A percentile compares a stretch with the other conserved stretches of the same genome.
These are phyloP conservation scores for Rotaria socialis DNA, from an alignment of 2,888 invertebrate species.

Conservation along the genomic window DNA sequence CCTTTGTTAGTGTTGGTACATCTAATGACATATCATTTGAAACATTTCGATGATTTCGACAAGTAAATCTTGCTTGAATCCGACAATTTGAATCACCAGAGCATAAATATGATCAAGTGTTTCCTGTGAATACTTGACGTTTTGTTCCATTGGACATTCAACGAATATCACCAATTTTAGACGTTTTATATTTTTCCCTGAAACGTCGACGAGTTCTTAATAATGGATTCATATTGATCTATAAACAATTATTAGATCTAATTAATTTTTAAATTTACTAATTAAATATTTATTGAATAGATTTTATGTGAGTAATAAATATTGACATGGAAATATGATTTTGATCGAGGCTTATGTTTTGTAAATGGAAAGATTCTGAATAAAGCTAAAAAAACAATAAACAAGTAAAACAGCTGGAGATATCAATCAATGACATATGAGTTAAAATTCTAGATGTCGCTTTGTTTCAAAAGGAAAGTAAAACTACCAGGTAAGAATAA, in stretches of 20 bases:
- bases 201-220: not conserved
- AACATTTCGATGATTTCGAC: not conserved
- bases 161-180: not conserved
- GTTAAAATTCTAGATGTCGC: not conserved
- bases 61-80: not conserved
- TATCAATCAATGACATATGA: conserved; percentile 23
- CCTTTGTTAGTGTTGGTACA: not conserved
- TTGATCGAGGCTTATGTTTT: not conserved
- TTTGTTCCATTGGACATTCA: not conserved
- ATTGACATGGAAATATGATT: not conserved
- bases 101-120: not conserved
- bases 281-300: no score
- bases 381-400: conserved; percentile 12
- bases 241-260: not conserved
- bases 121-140: not conserved
- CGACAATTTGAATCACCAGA: not conserved
- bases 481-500: no score
- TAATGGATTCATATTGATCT: not conserved
- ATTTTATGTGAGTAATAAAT: not conserved
- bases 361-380: not conserved
- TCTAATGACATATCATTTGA: not conserved
- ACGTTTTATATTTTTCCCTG: not conserved
- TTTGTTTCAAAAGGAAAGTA: not conserved
- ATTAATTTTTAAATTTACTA: not conserved
- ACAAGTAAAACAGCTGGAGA: not conserved